Evolutionary conservation across 2,797 vertebrate genomes (phyloP).

Genomic region (Spondyliosoma cantharus): DNA sequence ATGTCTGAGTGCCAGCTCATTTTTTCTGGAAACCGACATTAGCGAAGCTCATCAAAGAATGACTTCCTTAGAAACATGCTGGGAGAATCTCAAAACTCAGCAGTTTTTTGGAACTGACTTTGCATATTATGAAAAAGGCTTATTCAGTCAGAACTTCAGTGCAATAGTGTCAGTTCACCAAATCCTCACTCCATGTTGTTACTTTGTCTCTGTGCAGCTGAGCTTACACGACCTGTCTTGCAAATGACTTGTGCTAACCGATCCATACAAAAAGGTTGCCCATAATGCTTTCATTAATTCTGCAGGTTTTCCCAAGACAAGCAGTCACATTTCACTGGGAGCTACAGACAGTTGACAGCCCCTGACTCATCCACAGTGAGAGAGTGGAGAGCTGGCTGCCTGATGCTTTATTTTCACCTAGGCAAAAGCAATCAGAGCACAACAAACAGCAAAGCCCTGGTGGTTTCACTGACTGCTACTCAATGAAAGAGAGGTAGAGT

Average conservation of each 20-base stretch:
- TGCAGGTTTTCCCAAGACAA: constrained; percentile 25
- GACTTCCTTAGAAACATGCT: constrained; percentile 45
- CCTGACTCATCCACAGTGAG: constrained; percentile 36
- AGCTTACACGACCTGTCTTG: constrained; percentile 15
- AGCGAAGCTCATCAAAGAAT: constrained; percentile 31
- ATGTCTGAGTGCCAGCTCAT: constrained; percentile 34
- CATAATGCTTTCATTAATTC: constrained; percentile 39
- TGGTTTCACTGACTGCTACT: constrained; percentile 40
- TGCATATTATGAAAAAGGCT: constrained; percentile 37
- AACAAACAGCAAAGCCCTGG: constrained; percentile 45
- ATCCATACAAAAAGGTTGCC: constrained; percentile 24
- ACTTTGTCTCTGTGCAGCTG: constrained; percentile 2
- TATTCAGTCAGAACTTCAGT: constrained; percentile 23
- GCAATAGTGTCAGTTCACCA: constrained; percentile 13
- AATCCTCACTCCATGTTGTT: constrained; percentile 14
- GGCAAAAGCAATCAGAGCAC: constrained; percentile 51
- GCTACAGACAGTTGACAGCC: constrained; percentile 25
- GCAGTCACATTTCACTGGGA: constrained; percentile 26
- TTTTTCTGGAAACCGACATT: constrained; percentile 47
- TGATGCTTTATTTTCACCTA: constrained; percentile 18
- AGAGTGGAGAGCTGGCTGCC: neutral
- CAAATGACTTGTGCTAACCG: constrained; percentile 7
- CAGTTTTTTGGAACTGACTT: constrained; percentile 57
- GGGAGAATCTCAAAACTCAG: constrained; percentile 48
- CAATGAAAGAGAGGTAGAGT: constrained; percentile 28